Percentiles rank a stretch among this genome's conserved stretches.
Evolutionary conservation across 2,113 vertebrate genomes (phyloP).

Genomic region (Paramormyrops kingsleyae): DNA sequence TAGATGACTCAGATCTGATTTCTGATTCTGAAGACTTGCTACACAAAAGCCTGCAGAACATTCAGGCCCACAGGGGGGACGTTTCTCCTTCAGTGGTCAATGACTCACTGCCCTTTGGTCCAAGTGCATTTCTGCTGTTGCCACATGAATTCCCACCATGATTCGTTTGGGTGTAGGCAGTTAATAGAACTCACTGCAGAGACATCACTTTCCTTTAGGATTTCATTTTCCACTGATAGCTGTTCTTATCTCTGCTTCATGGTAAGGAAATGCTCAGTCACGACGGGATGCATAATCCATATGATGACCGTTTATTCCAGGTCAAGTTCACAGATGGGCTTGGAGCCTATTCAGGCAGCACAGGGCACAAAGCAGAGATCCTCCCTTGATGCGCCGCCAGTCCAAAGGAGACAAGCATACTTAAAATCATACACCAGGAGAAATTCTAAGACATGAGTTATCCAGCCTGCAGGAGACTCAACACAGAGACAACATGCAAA

Average conservation of each 20-base stretch:
- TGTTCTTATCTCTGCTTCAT: background rate
- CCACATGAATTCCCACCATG: background rate
- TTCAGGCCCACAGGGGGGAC: background rate
- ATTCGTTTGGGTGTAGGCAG: background rate
- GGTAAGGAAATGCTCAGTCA: background rate
- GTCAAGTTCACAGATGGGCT: background rate
- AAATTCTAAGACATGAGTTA: background rate
- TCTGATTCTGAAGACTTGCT: background rate
- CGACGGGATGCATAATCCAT: background rate
- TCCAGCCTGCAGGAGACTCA: background rate
- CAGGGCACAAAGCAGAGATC: background rate
- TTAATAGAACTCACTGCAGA: background rate
- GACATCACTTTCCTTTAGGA: background rate
- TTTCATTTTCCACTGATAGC: background rate
- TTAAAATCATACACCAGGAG: background rate
- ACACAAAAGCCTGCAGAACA: background rate
- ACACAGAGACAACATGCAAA: background rate
- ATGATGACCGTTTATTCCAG: background rate
- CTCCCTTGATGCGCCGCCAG: background rate
- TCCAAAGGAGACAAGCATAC: background rate
- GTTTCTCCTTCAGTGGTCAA: background rate
- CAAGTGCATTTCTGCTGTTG: background rate
- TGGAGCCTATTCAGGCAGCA: background rate
- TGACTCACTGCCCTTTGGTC: background rate
- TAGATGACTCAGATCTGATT: background rate